These are phyloP conservation scores for Crioceris asparagi DNA, from an alignment of 2,888 invertebrate genomes.

Conservation along the genomic window DNA sequence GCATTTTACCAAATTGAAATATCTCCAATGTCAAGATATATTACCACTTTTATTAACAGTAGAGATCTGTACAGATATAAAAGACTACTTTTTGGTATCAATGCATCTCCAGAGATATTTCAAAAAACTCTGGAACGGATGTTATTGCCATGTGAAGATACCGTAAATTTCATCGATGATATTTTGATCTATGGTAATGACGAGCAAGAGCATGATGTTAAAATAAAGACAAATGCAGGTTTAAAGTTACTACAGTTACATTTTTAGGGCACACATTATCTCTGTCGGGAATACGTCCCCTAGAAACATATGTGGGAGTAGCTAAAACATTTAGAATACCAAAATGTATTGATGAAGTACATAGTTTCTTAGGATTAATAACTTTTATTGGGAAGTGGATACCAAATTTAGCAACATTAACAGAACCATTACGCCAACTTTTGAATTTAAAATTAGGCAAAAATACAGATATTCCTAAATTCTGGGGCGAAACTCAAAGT, in stretches of 20 bases:
- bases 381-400: constrained; percentile 9
- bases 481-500: constrained; percentile 7
- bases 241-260: constrained; percentile 9
- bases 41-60: constrained; percentile 26
- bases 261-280: constrained; percentile 13
- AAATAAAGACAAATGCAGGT: constrained; percentile 26
- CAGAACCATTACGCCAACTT: constrained; percentile 8
- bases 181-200: constrained; percentile 28
- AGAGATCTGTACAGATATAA: constrained; percentile 31
- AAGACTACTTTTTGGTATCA: constrained; percentile 24
- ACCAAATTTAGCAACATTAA: constrained; percentile 11
- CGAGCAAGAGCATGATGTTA: constrained; percentile 26
- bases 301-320: constrained; percentile 11
- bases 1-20: constrained; percentile 33
- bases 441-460: constrained; percentile 8
- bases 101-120: constrained; percentile 29
- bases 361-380: constrained; percentile 11
- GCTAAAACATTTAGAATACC: constrained; percentile 15
- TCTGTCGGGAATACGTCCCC: constrained; percentile 5
- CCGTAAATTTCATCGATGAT: constrained; percentile 32
- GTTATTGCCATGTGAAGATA: constrained; percentile 27
- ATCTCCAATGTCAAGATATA: constrained; percentile 21
- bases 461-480: constrained; percentile 7
- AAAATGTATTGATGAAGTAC: constrained; percentile 15
- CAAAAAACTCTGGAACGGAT: constrained; percentile 32